Conservation (phyloP, 1,140 invertebrate species). For the Bradynema listronoti region DNA sequence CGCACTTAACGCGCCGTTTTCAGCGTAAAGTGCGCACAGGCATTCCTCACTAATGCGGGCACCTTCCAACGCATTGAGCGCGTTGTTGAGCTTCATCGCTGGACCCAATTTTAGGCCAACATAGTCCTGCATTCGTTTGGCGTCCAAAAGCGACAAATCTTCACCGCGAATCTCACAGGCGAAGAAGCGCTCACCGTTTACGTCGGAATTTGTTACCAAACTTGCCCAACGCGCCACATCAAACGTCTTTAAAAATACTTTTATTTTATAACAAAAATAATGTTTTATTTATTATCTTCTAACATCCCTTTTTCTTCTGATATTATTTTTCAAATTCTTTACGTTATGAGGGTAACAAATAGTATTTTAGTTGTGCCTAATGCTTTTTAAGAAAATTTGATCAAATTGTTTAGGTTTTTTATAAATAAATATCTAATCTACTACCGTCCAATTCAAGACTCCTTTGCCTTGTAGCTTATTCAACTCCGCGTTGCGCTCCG, state of each 20-base stretch:
- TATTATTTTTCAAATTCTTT: too few species aligned
- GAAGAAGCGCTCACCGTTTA: conserved; percentile 1
- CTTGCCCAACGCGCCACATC: conserved; percentile 7
- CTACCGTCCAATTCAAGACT: conserved; percentile 2
- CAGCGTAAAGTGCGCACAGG: too few species aligned
- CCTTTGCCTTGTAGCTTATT: conserved; percentile 2
- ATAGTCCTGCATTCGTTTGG: background rate
- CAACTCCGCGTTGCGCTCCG: background rate
- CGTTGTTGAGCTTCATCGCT: conserved; percentile 6
- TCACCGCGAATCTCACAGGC: background rate
- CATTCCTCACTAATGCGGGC: too few species aligned
- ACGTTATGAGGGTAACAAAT: too few species aligned
- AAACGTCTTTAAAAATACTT: background rate
- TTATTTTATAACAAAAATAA: too few species aligned
- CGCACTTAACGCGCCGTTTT: too few species aligned
- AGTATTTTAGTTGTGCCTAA: too few species aligned
- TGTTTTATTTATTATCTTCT: too few species aligned
- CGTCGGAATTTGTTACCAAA: conserved; percentile 5
- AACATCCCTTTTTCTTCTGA: too few species aligned
- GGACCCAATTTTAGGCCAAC: conserved; percentile 3
- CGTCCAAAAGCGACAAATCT: background rate
- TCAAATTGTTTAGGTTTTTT: too few species aligned
- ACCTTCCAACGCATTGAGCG: conserved; percentile 5
- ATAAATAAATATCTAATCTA: too few species aligned
- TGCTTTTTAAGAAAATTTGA: too few species aligned